Evolutionary conservation across 2,113 vertebrate genomes (phyloP).

Genomic region (Enhydra lutris): DNA sequence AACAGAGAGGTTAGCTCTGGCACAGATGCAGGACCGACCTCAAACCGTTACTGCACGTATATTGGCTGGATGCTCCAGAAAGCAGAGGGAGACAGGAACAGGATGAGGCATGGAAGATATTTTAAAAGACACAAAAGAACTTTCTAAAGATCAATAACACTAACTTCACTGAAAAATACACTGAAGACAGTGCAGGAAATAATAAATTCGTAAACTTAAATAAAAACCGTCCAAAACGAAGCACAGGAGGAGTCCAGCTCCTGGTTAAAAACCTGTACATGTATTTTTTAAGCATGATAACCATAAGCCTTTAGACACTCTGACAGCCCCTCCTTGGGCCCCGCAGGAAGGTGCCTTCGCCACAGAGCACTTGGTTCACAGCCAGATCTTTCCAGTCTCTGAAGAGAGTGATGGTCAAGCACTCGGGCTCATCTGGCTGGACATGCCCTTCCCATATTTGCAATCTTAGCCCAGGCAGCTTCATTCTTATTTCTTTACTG

Average conservation of each 20-base stretch:
- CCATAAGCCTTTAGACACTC: not conserved
- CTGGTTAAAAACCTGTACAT: not conserved
- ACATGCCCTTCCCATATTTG: not conserved
- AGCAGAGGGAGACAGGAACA: not conserved
- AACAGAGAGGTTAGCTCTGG: not conserved
- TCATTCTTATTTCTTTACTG: not conserved
- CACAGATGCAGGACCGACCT: not conserved
- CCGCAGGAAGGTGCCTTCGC: not conserved
- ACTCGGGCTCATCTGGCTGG: not conserved
- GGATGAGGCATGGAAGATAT: not conserved
- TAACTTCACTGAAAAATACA: not conserved
- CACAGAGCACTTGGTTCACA: not conserved
- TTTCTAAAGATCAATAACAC: not conserved
- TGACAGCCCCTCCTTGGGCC: not conserved
- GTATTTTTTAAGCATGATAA: not conserved
- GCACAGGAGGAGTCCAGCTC: not conserved
- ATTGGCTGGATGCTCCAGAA: not conserved
- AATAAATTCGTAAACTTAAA: not conserved
- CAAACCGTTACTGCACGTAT: not conserved
- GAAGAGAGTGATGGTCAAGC: not conserved
- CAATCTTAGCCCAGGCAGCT: not conserved
- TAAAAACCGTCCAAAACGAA: not conserved
- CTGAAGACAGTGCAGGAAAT: not conserved
- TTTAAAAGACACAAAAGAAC: not conserved
- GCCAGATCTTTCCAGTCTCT: not conserved